Percentiles rank a stretch among this genome's conserved stretches.
Conservation (phyloP, 2,113 vertebrate genomes). For the Bubalus kerabau region DNA sequence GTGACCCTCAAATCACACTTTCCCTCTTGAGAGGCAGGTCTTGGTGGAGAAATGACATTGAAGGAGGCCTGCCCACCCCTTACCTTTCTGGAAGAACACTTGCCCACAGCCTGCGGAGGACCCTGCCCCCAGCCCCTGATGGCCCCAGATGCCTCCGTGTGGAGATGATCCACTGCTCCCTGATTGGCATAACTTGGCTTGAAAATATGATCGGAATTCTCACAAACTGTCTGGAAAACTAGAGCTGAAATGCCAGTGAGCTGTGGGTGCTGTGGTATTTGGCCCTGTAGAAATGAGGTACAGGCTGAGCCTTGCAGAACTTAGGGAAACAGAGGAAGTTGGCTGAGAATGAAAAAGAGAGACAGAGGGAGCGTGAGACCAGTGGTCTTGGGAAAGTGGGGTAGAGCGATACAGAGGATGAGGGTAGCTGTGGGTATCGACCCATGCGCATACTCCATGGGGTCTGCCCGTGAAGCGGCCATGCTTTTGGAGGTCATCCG, state of each 20-base stretch:
- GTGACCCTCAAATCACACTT: not conserved
- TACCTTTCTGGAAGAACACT: not conserved
- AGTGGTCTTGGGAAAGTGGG: not conserved
- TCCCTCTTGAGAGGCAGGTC: not conserved
- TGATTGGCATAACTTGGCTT: not conserved
- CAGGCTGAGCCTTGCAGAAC: not conserved
- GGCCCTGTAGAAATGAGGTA: not conserved
- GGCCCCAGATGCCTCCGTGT: not conserved
- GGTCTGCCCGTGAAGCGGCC: rapidly evolving
- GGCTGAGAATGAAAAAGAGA: not conserved
- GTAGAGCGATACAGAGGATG: not conserved
- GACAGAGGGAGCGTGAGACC: not conserved
- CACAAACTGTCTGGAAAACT: not conserved
- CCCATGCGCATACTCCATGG: not conserved
- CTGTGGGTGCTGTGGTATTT: not conserved
- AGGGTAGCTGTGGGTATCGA: not conserved
- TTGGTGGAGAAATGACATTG: not conserved
- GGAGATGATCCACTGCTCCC: not conserved
- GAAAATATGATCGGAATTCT: not conserved
- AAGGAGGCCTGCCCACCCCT: not conserved
- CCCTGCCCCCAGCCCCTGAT: not conserved
- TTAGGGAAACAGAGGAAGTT: not conserved
- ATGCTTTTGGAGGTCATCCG: not conserved
- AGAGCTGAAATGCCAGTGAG: not conserved
- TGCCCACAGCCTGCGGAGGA: not conserved